These are phyloP conservation scores for Gnathonemus longibarbis DNA, from an alignment of 2,113 vertebrate species.

Conservation along the genomic window DNA sequence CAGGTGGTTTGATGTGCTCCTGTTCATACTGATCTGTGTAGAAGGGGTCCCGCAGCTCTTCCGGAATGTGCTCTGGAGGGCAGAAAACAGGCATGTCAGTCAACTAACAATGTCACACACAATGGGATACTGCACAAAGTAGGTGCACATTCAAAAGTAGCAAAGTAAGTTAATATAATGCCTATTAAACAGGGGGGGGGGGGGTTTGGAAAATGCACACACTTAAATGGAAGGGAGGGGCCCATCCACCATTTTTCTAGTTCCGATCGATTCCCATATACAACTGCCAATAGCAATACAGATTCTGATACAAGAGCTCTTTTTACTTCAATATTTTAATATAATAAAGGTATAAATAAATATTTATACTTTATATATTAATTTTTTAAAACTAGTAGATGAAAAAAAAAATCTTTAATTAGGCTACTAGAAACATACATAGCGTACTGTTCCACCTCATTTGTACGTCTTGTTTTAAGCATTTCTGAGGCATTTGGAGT, in stretches of 20 bases:
- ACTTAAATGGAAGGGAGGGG: background rate
- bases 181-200: background rate
- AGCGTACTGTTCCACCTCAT: no score
- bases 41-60: slow-evolving; percentile 85
- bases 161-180: background rate
- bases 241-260: no score
- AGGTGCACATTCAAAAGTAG: background rate
- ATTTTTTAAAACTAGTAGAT: background rate
- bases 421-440: no score
- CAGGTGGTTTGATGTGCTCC: slow-evolving; percentile 88
- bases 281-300: no score
- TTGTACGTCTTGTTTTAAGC: no score
- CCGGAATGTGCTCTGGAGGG: slow-evolving; percentile 76
- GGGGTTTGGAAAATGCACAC: background rate
- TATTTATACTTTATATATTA: no score
- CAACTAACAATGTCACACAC: background rate
- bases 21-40: slow-evolving; percentile 93
- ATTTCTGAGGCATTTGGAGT: background rate
- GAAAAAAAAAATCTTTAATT: background rate
- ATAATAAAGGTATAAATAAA: no score
- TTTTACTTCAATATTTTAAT: no score
- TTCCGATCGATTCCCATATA: no score
- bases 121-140: background rate
- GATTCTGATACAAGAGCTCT: no score
- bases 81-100: background rate